phyloP scores from a whole-genome alignment of 2,888 invertebrate genomes.

The Xanthia togata region DNA sequence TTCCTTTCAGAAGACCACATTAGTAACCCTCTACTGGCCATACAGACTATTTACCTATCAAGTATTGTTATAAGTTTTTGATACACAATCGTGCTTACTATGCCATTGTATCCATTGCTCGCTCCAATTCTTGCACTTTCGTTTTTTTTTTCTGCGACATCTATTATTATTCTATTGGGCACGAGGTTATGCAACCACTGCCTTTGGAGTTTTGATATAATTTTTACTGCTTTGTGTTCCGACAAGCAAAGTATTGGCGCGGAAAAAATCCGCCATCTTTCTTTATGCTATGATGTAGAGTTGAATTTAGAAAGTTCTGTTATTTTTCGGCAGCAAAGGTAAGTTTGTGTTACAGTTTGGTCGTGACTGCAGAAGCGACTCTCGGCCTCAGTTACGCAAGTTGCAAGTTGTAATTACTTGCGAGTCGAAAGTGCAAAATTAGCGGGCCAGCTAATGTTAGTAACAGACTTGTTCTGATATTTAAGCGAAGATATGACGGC shows the following conservation, averaged over 20 bases:
- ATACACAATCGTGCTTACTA: constrained; percentile 77
- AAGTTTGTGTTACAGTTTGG: constrained; percentile 76
- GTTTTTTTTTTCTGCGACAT: constrained; percentile 88
- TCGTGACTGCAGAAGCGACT: constrained; percentile 89
- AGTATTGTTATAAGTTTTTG: constrained; percentile 64
- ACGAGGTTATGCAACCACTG: constrained; percentile 88
- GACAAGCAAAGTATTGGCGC: constrained; percentile 61
- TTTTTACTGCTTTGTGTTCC: constrained; percentile 86
- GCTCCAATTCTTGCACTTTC: constrained; percentile 88
- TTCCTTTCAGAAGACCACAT: constrained; percentile 53
- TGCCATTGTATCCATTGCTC: constrained; percentile 87
- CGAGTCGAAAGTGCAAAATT: constrained; percentile 88
- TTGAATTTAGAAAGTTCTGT: constrained; percentile 59
- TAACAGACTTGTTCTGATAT: constrained; percentile 64
- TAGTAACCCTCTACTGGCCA: constrained; percentile 56
- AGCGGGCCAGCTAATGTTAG: constrained; percentile 74
- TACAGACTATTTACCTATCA: constrained; percentile 38
- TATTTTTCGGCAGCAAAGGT: constrained; percentile 60
- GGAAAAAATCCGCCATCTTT: constrained; percentile 44
- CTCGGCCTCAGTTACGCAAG: constrained; percentile 84
- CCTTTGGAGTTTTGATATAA: constrained; percentile 89
- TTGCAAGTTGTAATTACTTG: constrained; percentile 84
- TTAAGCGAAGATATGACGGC: constrained; percentile 49
- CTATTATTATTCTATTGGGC: constrained; percentile 88
- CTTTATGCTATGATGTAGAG: constrained; percentile 61